Evolutionary conservation across 2,888 invertebrate species (phyloP), one percentile per base, ranked within the genome.

Genomic region (Lymantria dispar): DNA sequence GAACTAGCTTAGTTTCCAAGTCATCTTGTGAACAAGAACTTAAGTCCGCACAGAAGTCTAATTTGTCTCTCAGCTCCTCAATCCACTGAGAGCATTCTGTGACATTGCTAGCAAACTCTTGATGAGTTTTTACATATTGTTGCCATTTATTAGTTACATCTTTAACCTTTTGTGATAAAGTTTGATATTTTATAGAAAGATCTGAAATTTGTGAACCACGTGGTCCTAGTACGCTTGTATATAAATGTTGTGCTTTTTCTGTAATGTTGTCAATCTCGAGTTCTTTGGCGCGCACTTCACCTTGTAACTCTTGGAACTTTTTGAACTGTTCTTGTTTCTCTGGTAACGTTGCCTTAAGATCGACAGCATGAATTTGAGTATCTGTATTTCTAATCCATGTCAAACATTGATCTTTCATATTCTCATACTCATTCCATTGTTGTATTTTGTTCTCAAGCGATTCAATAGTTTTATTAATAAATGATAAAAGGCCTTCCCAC

Each of bases 341-440:
- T 3, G 93, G 87, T 40, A 97, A 91, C 8, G 95, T 96, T 0
- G 96, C 93, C 76, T 98, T 97, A 33, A 97, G 90, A 68, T 98
- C 97, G 8, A 98, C 94, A 11, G 96, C 96, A 78, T 98, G 98
- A 22, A 98, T 92, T 77, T 95, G 95, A 14, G 94, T 95, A 70
- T 98, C 98, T 0, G 96, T 96, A 55, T 96, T 96, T 56, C 97
- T 94, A 48, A 98, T 94, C 98, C 98, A 98, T 33, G 93, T 85
- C 51, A 96, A 90, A 64, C 98, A 97, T 59, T 95, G 94, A 68
- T 98, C 98, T 77, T 96, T 96, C 72, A 96, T 91, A 14, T 93
- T 92, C 77, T 98, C 98, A 76, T 97, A 98, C 72, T 98, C 98
- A 48, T 95, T 94, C 98, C 98, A 98, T 73, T 97, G 96, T 70